Evolutionary conservation across 2,797 vertebrate species (phyloP), one percentile per base, ranked within the genome.

Genomic region (Urophycis tenuis): DNA sequence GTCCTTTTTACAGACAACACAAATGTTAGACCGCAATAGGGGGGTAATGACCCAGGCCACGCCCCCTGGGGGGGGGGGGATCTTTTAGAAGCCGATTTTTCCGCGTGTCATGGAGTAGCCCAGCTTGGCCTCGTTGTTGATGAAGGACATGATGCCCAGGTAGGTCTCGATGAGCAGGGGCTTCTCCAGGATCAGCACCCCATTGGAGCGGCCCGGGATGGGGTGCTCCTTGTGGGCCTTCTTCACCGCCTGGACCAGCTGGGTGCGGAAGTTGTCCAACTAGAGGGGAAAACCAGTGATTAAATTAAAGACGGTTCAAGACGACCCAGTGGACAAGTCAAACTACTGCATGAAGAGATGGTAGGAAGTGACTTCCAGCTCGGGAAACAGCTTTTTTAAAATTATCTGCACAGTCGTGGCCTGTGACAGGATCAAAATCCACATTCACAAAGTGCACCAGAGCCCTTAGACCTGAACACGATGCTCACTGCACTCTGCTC

Each of bases 81-180:
- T 22, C 49, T 45, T 72, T 92, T 94, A 99, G 87, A 98, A 99
- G 79, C 97, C 96, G 0, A 99, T 96, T 87, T 94, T 97, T 81
- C 97, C 97, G 3, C 97, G 94, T 10, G 96, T 96, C 95, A 99
- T 98, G 80, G 97, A 96, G 79, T 99, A 99, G 74, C 96, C 97
- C 71, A 99, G 87, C 80, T 98, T 98, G 79, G 97, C 97, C 88
- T 99, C 96, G 0, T 99, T 99, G 93, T 97, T 98, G 90, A 99
- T 96, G 91, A 98, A 97, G 85, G 97, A 99, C 96, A 99, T 95
- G 53, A 99, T 81, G 4, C 97, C 97, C 89, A 99, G 89, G 78
- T 99, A 99, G 77, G 97, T 99, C 92, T 99, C 96, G 0, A 99
- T 99, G 81, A 97, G 93, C 7, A 99, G 94, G 6, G 96, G 96